Evolutionary conservation across 2,888 invertebrate species (phyloP).

Genomic region (Hemicrepidius hirtus): DNA sequence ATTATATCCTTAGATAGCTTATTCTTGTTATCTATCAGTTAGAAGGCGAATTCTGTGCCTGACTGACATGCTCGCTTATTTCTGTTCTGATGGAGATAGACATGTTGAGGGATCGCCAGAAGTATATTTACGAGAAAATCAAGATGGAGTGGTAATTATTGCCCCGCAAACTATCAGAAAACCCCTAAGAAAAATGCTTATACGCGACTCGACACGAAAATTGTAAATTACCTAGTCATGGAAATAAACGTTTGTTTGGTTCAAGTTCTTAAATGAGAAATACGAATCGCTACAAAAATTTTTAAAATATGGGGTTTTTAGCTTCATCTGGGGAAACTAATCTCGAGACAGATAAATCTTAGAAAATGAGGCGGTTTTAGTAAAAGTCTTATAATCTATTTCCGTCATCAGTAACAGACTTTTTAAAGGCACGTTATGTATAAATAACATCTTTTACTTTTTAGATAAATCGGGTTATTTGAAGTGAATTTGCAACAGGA

Average conservation of each 20-base stretch:
- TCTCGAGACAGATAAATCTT: slow-evolving; percentile 53
- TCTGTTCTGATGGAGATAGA: slow-evolving; percentile 50
- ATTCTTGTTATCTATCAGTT: slow-evolving; percentile 50
- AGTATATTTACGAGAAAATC: slow-evolving; percentile 50
- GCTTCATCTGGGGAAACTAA: slow-evolving; percentile 51
- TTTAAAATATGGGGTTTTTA: slow-evolving; percentile 51
- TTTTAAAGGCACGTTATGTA: slow-evolving; percentile 45
- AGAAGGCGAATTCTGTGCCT: slow-evolving; percentile 46
- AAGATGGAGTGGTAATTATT: slow-evolving; percentile 44
- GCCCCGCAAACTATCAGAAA: slow-evolving; percentile 19
- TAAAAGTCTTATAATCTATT: slow-evolving; percentile 54
- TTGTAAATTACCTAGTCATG: slow-evolving; percentile 13
- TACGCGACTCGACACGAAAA: slow-evolving; percentile 23
- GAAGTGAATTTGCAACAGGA: slow-evolving; percentile 9
- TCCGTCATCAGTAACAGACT: slow-evolving; percentile 49
- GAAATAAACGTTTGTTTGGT: slow-evolving; percentile 22
- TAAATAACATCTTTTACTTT: slow-evolving; percentile 43
- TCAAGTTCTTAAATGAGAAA: slow-evolving; percentile 29
- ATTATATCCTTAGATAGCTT: slow-evolving; percentile 48
- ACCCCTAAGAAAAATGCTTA: slow-evolving; percentile 8
- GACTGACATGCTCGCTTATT: slow-evolving; percentile 51
- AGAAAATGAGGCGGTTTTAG: slow-evolving; percentile 54
- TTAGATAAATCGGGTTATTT: slow-evolving; percentile 19
- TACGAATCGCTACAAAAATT: slow-evolving; percentile 36
- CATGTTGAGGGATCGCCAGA: slow-evolving; percentile 47